Base-by-base conservation (phyloP, 1,140 invertebrate species). In the Panagrolaimus sp. region DNA sequence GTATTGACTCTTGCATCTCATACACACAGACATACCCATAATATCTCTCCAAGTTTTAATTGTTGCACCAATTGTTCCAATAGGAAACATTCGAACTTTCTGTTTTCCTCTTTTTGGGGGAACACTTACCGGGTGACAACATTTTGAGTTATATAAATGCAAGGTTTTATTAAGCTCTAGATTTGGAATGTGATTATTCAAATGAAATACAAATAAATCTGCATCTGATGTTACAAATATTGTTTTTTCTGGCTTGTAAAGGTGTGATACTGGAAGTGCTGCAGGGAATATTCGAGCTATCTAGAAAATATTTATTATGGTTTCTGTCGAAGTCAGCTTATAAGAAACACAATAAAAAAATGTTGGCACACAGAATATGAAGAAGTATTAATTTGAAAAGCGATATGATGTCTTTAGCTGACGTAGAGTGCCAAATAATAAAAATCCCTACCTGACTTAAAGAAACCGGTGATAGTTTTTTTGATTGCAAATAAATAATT, bases 391-490 rank as follows among this genome's bases (percentile, higher is more conserved):
- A n/a, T n/a, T n/a, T n/a, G n/a, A n/a, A n/a, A n/a, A n/a, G n/a
- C n/a, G n/a, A n/a, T n/a, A n/a, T n/a, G n/a, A n/a, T n/a, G n/a
- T n/a, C n/a, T n/a, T n/a, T n/a, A n/a, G n/a, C n/a, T n/a, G n/a
- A n/a, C n/a, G n/a, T n/a, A n/a, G n/a, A n/a, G n/a, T n/a, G n/a
- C n/a, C n/a, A n/a, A n/a, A n/a, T n/a, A n/a, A n/a, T n/a, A n/a
- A n/a, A n/a, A n/a, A n/a, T n/a, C n/a, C n/a, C n/a, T 51, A 57
- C 51, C n/a, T 57, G 51, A 57, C 51, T 57, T 0, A 57, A 11
- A 0, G 51, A 25, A 25, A 27, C 51, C 11, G 51, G 20, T 20
- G 51, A 57, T 0, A 57, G n/a, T 20, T 57, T 57, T 57, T 11
- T 57, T 11, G 20, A 25, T 20, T 57, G 13, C 3, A 57, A 16